phyloP scores from a whole-genome alignment of 2,888 invertebrate genomes.

The Meteorus colon region DNA sequence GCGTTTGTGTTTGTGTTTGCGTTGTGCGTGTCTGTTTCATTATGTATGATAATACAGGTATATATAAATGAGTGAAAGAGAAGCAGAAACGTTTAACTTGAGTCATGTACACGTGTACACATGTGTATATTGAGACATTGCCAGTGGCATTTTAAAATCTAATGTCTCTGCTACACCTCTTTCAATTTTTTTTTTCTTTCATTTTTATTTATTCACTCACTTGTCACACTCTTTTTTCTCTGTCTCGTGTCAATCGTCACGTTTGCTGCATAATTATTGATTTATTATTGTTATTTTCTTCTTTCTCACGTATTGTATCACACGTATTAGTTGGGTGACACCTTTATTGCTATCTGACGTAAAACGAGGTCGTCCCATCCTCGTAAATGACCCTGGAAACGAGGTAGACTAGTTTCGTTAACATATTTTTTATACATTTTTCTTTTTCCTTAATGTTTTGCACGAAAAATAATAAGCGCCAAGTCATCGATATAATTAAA shows the following conservation, averaged over 20 bases:
- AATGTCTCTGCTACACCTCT: conserved; percentile 12
- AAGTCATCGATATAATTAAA: conserved; percentile 4
- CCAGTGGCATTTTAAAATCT: conserved; percentile 43
- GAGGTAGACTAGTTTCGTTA: conserved; percentile 12
- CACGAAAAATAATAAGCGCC: neutral
- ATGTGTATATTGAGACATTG: conserved; percentile 33
- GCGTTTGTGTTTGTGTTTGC: neutral
- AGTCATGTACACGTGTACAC: conserved; percentile 43
- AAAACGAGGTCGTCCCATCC: conserved; percentile 34
- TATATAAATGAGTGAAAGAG: conserved; percentile 29
- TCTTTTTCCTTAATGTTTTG: neutral
- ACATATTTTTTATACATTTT: neutral
- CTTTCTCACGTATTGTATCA: conserved; percentile 5
- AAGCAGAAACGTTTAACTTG: conserved; percentile 15
- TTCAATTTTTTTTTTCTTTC: conserved; percentile 16
- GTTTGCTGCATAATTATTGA: conserved; percentile 2
- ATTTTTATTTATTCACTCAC: neutral
- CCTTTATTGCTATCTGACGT: conserved; percentile 27
- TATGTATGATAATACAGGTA: conserved; percentile 11
- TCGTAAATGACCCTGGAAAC: conserved; percentile 31
- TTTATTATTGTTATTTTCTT: conserved; percentile 10
- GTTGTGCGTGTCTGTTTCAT: neutral
- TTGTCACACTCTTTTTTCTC: neutral
- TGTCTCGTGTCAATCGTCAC: neutral
- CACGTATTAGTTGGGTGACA: conserved; percentile 19